Evolutionary conservation across 2,113 vertebrate genomes (phyloP), one percentile per base, ranked within the genome.

Genomic region (Psilopsiagon aymara): DNA sequence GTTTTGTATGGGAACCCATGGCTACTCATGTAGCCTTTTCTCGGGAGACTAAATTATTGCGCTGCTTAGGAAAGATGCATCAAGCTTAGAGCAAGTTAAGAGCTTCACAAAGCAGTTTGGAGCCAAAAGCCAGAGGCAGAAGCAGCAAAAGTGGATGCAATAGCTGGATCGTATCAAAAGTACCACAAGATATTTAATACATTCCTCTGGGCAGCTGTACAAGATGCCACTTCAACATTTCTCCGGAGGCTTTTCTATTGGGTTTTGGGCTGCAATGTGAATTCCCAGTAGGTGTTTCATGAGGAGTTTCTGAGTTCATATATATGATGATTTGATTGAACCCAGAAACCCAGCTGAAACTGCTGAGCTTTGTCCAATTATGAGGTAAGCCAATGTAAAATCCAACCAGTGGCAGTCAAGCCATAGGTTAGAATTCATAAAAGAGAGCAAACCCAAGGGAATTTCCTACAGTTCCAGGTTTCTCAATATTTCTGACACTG

Each of bases 321-420:
- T 55, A 41, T 41, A 81, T 27, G 57, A 64, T 87, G 86, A 94
- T 90, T 88, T 93, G 77, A 94, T 66, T 78, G 69, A 91, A 91
- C 28, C 9, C 44, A 73, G 82, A 84, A 92, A 93, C 73, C 78
- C 69, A 29, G 57, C 49, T 78, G 86, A 76, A 93, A 69, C 31
- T 76, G 69, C 80, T 86, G 80, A 96, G 86, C 52, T 93, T 80
- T 66, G 80, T 66, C 69, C 74, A 95, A 2, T 92, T 86, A 86
- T 13, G 66, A 79, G 44, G 52, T 29, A 94, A 90, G 89, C 33
- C 31, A 82, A 52, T 25, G 77, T 66, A 74, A 91, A 92, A 88
- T 49, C 49, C 62, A 76, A 79, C 46, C 44, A 67, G 44, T 11
- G 37, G 53, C 62, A 92, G 73, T 27, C 31, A 57, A 95, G 74